phyloP scores from a whole-genome alignment of 1,140 invertebrate species.

The Bombus fervidus region DNA sequence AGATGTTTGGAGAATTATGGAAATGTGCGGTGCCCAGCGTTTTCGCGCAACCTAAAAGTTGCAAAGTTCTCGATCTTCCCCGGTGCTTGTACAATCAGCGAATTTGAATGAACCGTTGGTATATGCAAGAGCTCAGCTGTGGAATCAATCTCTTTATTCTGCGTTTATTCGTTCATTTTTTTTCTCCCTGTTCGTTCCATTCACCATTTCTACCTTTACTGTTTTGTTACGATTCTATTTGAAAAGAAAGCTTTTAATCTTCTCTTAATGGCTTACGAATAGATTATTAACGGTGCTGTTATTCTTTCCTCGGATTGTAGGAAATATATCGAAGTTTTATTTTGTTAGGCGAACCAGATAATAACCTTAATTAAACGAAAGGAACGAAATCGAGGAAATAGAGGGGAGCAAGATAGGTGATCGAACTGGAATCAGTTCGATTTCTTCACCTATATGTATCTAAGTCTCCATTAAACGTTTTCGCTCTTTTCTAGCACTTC shows the following conservation, averaged over 20 bases:
- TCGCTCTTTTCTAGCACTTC: neutral
- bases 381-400: neutral
- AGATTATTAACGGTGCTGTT: slow-evolving; percentile 9
- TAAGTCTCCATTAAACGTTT: neutral
- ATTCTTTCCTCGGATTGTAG: neutral
- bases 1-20: neutral
- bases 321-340: slow-evolving; percentile 10
- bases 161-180: neutral
- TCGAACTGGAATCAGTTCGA: neutral
- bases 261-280: slow-evolving; percentile 1
- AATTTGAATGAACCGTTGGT: slow-evolving; percentile 55
- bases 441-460: no score
- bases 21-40: neutral
- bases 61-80: slow-evolving; percentile 16
- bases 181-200: neutral
- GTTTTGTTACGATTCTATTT: neutral
- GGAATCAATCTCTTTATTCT: slow-evolving; percentile 1
- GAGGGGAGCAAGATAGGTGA: no score
- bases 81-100: slow-evolving; percentile 46
- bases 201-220: neutral
- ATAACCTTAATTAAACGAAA: slow-evolving; percentile 16
- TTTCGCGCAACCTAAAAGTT: slow-evolving; percentile 14
- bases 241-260: slow-evolving; percentile 15
- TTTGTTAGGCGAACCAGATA: neutral
- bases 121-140: neutral